Conservation (phyloP, 1,140 invertebrate species). For the Bacillus rossius region DNA sequence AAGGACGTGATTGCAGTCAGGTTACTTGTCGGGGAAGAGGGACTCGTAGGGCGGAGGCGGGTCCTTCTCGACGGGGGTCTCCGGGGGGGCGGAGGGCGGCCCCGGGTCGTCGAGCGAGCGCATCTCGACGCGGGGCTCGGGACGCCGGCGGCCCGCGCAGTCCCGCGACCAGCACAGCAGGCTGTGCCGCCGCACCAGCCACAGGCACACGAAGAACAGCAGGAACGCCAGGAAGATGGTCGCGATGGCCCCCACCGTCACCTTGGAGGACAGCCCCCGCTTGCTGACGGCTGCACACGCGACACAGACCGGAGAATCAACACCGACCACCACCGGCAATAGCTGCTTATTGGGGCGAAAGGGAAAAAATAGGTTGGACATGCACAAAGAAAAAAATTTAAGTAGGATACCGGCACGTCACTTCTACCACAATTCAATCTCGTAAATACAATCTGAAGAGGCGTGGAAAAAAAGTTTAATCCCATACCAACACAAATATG, state of each 20-base stretch:
- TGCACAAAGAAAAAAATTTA: no score
- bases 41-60: slow-evolving; percentile 33
- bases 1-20: no score
- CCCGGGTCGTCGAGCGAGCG: slow-evolving; percentile 4
- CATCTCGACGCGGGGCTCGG: slow-evolving; percentile 15
- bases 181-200: slow-evolving; percentile 37
- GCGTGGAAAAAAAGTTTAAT: no score
- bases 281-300: slow-evolving; percentile 21
- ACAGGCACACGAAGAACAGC: slow-evolving; percentile 39
- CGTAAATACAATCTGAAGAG: no score
- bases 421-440: no score
- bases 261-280: slow-evolving; percentile 36
- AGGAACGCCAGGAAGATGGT: slow-evolving; percentile 39
- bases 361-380: no score
- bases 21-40: slow-evolving; percentile 28
- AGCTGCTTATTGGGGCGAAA: no score
- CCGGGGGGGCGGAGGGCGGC: slow-evolving; percentile 20
- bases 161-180: slow-evolving; percentile 42
- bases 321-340: slow-evolving; percentile 16
- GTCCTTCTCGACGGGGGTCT: slow-evolving; percentile 25
- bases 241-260: slow-evolving; percentile 40
- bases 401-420: no score
- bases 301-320: slow-evolving; percentile 3
- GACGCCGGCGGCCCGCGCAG: slow-evolving; percentile 31
- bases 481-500: no score